These are phyloP conservation scores for Platycercus adscitus DNA, from an alignment of 2,113 vertebrate genomes.

Conservation along the genomic window DNA sequence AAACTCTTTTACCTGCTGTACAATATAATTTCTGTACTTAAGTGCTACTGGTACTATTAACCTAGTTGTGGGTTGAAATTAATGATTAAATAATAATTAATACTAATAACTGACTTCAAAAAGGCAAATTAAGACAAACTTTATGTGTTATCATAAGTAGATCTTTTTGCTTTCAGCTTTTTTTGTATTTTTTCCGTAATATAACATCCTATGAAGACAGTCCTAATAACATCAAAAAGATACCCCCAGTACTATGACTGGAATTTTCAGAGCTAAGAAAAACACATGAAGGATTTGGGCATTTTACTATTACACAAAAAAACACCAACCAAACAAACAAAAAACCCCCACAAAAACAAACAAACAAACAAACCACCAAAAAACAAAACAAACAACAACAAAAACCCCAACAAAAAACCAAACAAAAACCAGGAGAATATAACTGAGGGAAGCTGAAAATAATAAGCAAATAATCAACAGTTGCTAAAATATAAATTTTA, in stretches of 20 bases:
- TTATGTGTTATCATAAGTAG: not conserved
- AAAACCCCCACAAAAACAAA: not conserved
- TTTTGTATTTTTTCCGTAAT: not conserved
- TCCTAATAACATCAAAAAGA: not conserved
- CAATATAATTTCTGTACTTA: not conserved
- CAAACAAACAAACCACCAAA: not conserved
- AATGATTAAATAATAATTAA: not conserved
- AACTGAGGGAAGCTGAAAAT: not conserved
- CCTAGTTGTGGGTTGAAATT: not conserved
- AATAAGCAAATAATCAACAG: not conserved
- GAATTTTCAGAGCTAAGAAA: not conserved
- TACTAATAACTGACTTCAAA: not conserved
- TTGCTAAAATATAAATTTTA: not conserved
- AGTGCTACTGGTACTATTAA: not conserved
- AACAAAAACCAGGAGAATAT: not conserved
- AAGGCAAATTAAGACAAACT: not conserved
- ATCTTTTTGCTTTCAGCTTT: fast-evolving
- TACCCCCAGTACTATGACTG: not conserved
- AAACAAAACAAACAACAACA: not conserved
- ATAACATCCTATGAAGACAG: not conserved
- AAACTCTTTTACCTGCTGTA: not conserved
- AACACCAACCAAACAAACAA: not conserved
- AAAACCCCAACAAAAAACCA: not conserved
- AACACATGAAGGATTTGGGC: not conserved
- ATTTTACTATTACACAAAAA: not conserved